Evolutionary conservation across 2,113 vertebrate genomes (phyloP).

Genomic region (Pterocles orientalis): DNA sequence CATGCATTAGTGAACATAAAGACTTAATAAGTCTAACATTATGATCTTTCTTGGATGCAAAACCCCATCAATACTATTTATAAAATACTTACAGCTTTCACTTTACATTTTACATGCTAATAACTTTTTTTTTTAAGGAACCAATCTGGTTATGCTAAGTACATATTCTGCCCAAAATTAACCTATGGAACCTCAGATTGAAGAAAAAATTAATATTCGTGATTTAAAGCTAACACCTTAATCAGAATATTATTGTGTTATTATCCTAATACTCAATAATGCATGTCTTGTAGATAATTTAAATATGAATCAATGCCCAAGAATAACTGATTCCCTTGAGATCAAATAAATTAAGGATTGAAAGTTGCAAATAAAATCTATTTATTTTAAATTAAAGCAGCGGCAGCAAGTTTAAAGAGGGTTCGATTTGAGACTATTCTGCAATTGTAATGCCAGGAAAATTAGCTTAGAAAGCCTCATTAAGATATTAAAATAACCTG

Average conservation of each 20-base stretch:
- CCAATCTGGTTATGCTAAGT: not conserved
- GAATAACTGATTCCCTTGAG: not conserved
- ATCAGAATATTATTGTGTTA: not conserved
- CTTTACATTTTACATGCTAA: not conserved
- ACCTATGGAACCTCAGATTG: not conserved
- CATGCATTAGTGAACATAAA: not conserved
- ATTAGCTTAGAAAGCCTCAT: not conserved
- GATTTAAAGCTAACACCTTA: not conserved
- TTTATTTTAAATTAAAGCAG: conserved; percentile 11
- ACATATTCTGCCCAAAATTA: not conserved
- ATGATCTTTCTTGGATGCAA: not conserved
- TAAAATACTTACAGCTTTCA: not conserved
- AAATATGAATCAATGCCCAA: not conserved
- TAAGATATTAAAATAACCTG: not conserved
- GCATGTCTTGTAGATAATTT: not conserved
- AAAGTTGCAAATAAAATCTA: not conserved
- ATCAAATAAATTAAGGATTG: not conserved
- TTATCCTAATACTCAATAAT: not conserved
- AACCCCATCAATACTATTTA: not conserved
- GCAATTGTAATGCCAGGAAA: not conserved
- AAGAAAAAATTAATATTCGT: not conserved
- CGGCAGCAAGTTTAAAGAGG: not conserved
- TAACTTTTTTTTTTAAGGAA: not conserved
- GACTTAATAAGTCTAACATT: not conserved
- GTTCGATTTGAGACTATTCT: not conserved